Evolutionary conservation across 2,888 invertebrate species (phyloP), one percentile per base, ranked within the genome.

Genomic region (Leptinotarsa juncta): DNA sequence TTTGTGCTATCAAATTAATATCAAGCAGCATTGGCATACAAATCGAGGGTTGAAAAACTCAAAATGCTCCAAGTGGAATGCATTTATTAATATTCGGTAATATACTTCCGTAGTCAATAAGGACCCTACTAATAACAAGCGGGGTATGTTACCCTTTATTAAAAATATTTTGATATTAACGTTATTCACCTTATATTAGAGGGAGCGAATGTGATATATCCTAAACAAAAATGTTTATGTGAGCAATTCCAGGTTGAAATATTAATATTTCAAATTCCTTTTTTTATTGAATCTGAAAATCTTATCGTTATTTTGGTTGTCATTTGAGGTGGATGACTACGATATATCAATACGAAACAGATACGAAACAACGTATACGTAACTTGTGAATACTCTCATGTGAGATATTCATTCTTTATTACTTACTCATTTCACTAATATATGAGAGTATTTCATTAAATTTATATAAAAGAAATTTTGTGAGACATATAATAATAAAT

Each of bases 41-140:
- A 49, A 67, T 55, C 70, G 50, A 20, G 23, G 65, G 55, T 53
- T 71, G 73, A 75, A 77, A 75, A 76, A 78, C 76, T 76, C 72
- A 75, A 79, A 73, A 75, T 50, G 74, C 71, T 72, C 78, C 16
- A 75, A 76, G 74, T 72, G 81, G 81, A 81, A 82, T 79, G 79
- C 76, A 74, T 77, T 78, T 82, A 82, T 82, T 82, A 82, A 82
- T 82, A 82, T 80, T 80, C 78, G 72, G 79, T 69, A 70, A 76
- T 76, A 76, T 74, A 76, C 77, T 78, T 78, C 77, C 80, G 73
- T 78, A 79, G 79, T 80, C 77, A 69, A 72, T 74, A 69, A 70
- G 32, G 71, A 75, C 73, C 79, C 78, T 77, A 74, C 72, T 78
- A 78, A 78, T 73, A 74, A 57, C 32, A 53, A 77, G 76, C 75